These are phyloP conservation scores for Drosophila melanica DNA, from an alignment of 1,140 invertebrate genomes.

Conservation along the genomic window DNA sequence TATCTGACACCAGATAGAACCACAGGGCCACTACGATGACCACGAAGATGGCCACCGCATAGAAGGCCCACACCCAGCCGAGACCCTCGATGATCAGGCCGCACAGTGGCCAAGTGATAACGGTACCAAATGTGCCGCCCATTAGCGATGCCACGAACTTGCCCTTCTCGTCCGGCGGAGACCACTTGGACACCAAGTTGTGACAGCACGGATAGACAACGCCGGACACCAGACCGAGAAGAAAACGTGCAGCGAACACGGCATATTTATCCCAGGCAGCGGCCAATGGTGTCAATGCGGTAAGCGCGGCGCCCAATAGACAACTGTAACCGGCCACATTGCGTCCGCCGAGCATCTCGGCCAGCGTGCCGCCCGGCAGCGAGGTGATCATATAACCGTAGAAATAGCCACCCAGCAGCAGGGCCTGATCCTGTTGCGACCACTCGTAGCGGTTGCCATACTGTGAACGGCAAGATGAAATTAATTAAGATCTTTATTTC, in stretches of 20 bases:
- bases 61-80: constrained; percentile 91
- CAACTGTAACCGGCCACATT: constrained; percentile 86
- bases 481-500: not conserved
- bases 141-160: constrained; percentile 90
- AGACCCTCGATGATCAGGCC: constrained; percentile 87
- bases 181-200: constrained; percentile 89
- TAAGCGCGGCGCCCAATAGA: constrained; percentile 88
- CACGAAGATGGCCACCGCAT: constrained; percentile 88
- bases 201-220: constrained; percentile 90
- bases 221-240: constrained; percentile 88
- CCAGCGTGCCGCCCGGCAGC: constrained; percentile 88
- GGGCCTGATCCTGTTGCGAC: constrained; percentile 87
- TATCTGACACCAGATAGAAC: constrained; percentile 88
- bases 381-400: constrained; percentile 87
- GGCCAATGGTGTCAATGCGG: constrained; percentile 87
- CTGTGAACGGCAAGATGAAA: constrained; percentile 60
- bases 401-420: constrained; percentile 88
- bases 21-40: constrained; percentile 87
- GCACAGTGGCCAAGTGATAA: constrained; percentile 89
- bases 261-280: constrained; percentile 87
- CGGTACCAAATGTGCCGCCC: constrained; percentile 91
- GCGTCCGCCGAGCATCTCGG: constrained; percentile 89
- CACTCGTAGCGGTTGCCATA: constrained; percentile 86
- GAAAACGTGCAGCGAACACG: constrained; percentile 87
- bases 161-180: constrained; percentile 90